Evolutionary conservation across 2,113 vertebrate genomes (phyloP), one percentile per base, ranked within the genome.

Genomic region (Megatriorchis doriae): DNA sequence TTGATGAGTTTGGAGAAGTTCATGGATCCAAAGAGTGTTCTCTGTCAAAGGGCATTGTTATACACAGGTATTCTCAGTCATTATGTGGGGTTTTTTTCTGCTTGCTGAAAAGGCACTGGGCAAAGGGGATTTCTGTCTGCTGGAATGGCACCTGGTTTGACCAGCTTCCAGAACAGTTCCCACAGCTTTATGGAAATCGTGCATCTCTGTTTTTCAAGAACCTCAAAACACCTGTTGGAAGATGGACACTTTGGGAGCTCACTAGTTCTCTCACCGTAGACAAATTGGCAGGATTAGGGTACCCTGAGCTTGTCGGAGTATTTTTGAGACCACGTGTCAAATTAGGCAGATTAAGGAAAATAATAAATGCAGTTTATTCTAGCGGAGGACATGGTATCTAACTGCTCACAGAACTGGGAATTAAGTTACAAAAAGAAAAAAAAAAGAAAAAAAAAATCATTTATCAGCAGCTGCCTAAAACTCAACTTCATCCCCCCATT

Each of bases 371-470:
- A 8, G 6, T 62, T 87, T 93, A 68, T 87, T 96, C 40, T 45
- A 43, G 34, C 13, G 47, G 31, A 59, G 31, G 45, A 52, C 23
- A 5, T 29, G 45, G 31, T 72, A 53, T 43, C 50, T 25, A 71
- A 53, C 27, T 38, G 58, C 31, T 83, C 27, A 50, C 40, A 61
- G 71, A 66, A 58, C 66, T 68, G 29, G 53, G 55, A 91, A 86
- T 34, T 22, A 55, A 63, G 16, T 65, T 67, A 38, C 7, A 31
- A 47, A 42, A 73, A 84, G 3, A 19, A 8, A 20, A 8, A 8
- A 20, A 47, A 45, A 25, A 25, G 11, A 45, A 0, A 19, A 7
- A 22, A 52, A 45, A 25, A 29, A 13, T 3, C 1, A 2, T 73
- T 42, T 8, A 53, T 40, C 34, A 20, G 11, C 61, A 72, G 40